phyloP scores from a whole-genome alignment of 2,888 invertebrate genomes.

The Myopa testacea region DNA sequence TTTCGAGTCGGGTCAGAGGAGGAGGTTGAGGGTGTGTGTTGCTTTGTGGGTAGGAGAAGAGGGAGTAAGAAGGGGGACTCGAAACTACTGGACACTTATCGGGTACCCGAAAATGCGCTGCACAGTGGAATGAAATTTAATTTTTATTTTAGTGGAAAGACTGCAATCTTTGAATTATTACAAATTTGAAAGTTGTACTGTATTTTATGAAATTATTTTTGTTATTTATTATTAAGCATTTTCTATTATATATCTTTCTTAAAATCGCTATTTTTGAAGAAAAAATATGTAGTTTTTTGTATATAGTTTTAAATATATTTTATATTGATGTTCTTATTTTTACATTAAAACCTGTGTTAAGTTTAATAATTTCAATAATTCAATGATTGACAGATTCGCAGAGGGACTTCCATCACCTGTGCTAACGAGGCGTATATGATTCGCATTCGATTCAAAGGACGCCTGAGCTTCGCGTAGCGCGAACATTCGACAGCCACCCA shows the following conservation, averaged over 20 bases:
- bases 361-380: no score
- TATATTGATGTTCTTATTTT: no score
- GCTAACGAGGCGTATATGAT: conserved; percentile 34
- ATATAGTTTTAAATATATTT: no score
- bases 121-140: background rate
- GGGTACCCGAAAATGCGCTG: background rate
- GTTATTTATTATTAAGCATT: no score
- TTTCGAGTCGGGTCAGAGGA: background rate
- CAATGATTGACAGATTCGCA: no score
- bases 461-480: conserved; percentile 56
- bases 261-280: no score
- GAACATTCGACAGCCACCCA: conserved; percentile 43
- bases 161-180: background rate
- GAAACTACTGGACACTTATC: background rate
- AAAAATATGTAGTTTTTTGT: no score
- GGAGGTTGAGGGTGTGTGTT: background rate
- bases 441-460: conserved; percentile 59
- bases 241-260: no score
- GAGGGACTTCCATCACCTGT: background rate
- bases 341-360: no score
- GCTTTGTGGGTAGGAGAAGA: background rate
- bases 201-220: no score
- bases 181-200: no score
- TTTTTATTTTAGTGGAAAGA: background rate
- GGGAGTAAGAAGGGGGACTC: background rate